These are phyloP conservation scores for Numida meleagris DNA, from an alignment of 2,113 vertebrate species.

Conservation along the genomic window DNA sequence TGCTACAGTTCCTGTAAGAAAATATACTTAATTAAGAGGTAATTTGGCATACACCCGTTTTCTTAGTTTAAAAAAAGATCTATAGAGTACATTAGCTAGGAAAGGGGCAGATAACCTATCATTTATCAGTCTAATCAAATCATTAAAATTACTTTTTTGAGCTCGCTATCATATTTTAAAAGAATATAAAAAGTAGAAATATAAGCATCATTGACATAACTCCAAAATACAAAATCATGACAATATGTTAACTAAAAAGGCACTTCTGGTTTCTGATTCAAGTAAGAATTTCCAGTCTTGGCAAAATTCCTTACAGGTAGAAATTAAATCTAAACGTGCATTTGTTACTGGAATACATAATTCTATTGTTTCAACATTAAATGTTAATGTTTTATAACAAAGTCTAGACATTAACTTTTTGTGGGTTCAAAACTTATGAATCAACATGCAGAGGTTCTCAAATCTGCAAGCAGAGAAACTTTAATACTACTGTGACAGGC, in stretches of 20 bases:
- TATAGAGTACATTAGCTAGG: not conserved
- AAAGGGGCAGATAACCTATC: not conserved
- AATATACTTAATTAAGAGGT: constrained; percentile 18
- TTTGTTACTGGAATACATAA: not conserved
- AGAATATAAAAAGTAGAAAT: constrained; percentile 36
- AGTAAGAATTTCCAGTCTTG: constrained; percentile 8
- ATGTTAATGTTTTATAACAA: not conserved
- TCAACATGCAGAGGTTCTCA: not conserved
- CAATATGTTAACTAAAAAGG: not conserved
- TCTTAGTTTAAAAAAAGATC: not conserved
- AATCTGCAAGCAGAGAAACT: constrained; percentile 2
- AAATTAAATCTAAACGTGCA: not conserved
- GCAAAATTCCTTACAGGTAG: not conserved
- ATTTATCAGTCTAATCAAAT: not conserved
- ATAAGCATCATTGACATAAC: not conserved
- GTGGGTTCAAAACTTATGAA: not conserved
- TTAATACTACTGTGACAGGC: not conserved
- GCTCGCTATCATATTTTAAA: not conserved
- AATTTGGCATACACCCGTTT: not conserved
- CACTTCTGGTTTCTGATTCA: constrained; percentile 31
- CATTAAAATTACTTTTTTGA: not conserved
- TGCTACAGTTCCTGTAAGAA: constrained; percentile 33
- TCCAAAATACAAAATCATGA: constrained; percentile 30
- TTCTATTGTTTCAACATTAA: not conserved
- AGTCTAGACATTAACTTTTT: not conserved